Evolutionary conservation across 2,113 vertebrate genomes (phyloP).

Genomic region (human (Homo sapiens)): DNA sequence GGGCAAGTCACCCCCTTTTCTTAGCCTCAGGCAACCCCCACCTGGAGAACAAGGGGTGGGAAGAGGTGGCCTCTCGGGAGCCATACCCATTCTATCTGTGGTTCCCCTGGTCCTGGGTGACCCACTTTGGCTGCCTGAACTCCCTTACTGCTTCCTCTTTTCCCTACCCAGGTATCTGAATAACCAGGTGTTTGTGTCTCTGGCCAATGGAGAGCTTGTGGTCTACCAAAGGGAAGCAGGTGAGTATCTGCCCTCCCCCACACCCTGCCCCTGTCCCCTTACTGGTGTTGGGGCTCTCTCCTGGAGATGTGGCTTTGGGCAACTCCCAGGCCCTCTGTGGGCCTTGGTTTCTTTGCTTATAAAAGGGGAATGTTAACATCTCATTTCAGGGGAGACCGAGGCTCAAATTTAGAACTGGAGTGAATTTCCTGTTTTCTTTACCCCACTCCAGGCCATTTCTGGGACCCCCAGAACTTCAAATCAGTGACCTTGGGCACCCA

Average conservation of each 20-base stretch:
- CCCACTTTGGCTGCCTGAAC: neutral
- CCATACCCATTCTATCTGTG: neutral
- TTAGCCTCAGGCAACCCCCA: neutral
- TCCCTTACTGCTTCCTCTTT: neutral
- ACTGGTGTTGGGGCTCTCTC: neutral
- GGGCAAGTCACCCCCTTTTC: neutral
- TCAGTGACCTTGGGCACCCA: conserved; percentile 90
- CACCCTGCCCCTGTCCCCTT: too few relatives aligned
- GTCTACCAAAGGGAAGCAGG: conserved; percentile 98
- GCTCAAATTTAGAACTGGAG: neutral
- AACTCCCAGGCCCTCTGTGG: neutral
- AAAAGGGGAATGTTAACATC: neutral
- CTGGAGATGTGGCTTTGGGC: neutral
- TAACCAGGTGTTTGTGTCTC: conserved; percentile 97
- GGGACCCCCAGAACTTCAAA: conserved; percentile 97
- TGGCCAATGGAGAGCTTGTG: conserved; percentile 96
- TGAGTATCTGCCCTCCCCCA: conserved; percentile 67
- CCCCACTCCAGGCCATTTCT: conserved; percentile 92
- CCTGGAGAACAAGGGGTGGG: neutral
- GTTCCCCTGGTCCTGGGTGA: neutral
- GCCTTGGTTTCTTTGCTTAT: neutral
- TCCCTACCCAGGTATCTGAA: conserved; percentile 90
- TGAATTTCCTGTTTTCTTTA: conserved; percentile 40
- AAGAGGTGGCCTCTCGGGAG: neutral
- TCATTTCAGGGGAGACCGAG: neutral